Evolutionary conservation across 2,888 invertebrate species (phyloP).

Genomic region (Drosophila cracens): DNA sequence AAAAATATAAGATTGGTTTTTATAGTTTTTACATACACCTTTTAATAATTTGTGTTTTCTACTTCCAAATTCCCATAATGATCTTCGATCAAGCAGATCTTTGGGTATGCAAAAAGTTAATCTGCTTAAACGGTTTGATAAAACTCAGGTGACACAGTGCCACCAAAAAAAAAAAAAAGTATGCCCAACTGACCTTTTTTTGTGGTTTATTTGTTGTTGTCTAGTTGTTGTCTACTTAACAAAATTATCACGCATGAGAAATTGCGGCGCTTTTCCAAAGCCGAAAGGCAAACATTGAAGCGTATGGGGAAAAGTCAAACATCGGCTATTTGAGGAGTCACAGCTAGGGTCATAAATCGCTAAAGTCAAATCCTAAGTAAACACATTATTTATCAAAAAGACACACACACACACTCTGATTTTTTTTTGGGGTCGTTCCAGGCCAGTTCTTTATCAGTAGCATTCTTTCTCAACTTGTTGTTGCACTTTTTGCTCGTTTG

Average conservation of each 20-base stretch:
- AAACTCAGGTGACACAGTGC: slow-evolving; percentile 46
- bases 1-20: no score
- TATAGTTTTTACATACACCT: no score
- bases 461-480: slow-evolving; percentile 26
- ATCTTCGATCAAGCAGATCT: neutral
- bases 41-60: neutral
- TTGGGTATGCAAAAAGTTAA: slow-evolving; percentile 3
- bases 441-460: slow-evolving; percentile 73
- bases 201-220: slow-evolving; percentile 25
- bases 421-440: slow-evolving; percentile 56
- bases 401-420: slow-evolving; percentile 12
- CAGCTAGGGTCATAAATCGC: slow-evolving; percentile 70
- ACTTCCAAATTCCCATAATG: neutral
- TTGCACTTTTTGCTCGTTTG: slow-evolving; percentile 50
- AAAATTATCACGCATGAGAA: slow-evolving; percentile 55
- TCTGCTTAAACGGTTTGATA: slow-evolving; percentile 20
- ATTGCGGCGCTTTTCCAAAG: slow-evolving; percentile 33
- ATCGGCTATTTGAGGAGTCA: slow-evolving; percentile 61
- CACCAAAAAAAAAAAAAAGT: slow-evolving; percentile 5
- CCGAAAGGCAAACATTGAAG: slow-evolving; percentile 42
- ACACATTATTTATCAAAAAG: slow-evolving; percentile 78
- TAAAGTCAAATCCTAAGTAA: slow-evolving; percentile 80
- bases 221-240: slow-evolving; percentile 16
- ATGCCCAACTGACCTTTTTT: slow-evolving; percentile 43
- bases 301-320: slow-evolving; percentile 41